Evolutionary conservation across 1,140 invertebrate genomes (phyloP).

Genomic region (Gonatopus flavifemur): DNA sequence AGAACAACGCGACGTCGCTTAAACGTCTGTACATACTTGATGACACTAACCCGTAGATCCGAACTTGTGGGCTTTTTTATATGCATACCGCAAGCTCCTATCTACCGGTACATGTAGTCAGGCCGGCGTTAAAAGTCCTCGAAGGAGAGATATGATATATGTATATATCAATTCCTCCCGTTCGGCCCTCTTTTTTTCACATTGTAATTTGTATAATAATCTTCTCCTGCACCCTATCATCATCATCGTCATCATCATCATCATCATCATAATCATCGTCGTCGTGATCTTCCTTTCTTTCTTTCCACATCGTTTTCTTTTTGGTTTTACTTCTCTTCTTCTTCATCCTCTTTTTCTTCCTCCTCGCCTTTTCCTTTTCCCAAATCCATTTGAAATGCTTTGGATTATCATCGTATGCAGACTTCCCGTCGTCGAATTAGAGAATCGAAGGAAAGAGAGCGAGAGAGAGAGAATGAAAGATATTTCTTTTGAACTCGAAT

Average conservation of each 20-base stretch:
- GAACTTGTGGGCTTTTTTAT: constrained; percentile 61
- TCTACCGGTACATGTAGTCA: constrained; percentile 61
- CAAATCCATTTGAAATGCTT: no score
- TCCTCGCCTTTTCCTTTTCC: no score
- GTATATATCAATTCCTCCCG: constrained; percentile 16
- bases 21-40: no score
- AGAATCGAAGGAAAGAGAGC: not conserved
- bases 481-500: constrained; percentile 2
- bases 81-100: constrained; percentile 61
- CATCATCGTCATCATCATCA: not conserved
- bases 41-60: constrained; percentile 62
- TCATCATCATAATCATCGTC: not conserved
- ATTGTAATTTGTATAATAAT: not conserved
- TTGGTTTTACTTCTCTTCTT: no score
- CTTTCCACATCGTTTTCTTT: no score
- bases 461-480: constrained; percentile 4
- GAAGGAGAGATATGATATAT: no score
- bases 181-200: constrained; percentile 8
- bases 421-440: no score
- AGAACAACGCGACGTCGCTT: not conserved
- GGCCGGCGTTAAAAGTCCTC: constrained; percentile 52
- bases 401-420: no score
- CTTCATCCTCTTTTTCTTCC: no score
- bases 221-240: not conserved
- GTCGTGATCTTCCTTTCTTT: constrained; percentile 3